These are phyloP conservation scores for Xyrichtys novacula DNA, from an alignment of 2,797 vertebrate species.

Conservation along the genomic window DNA sequence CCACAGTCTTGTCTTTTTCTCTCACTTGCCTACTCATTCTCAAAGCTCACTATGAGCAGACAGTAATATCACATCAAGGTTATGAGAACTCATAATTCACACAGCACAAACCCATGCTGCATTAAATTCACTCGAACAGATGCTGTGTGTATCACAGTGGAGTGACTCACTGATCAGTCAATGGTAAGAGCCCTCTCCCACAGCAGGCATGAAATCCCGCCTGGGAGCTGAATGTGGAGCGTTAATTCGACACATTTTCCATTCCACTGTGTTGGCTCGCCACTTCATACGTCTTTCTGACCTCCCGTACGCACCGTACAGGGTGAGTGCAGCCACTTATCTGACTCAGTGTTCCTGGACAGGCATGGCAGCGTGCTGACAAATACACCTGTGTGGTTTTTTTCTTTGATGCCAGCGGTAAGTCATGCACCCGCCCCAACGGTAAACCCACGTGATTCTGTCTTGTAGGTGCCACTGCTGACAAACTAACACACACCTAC, in stretches of 20 bases:
- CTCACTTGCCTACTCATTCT: conserved; percentile 30
- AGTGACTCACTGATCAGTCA: conserved; percentile 80
- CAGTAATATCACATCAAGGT: conserved; percentile 58
- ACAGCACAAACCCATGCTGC: conserved; percentile 63
- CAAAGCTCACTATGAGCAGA: conserved; percentile 48
- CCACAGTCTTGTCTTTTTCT: conserved; percentile 12
- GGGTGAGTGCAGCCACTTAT: conserved; percentile 68
- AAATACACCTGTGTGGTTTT: conserved; percentile 53
- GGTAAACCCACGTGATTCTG: conserved; percentile 52
- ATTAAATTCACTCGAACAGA: conserved; percentile 72
- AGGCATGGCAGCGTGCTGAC: conserved; percentile 55
- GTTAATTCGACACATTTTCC: conserved; percentile 68
- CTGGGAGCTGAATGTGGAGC: conserved; percentile 68
- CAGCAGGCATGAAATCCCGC: conserved; percentile 73
- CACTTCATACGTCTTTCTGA: conserved; percentile 68
- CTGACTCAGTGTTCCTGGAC: conserved; percentile 75
- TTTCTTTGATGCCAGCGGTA: conserved; percentile 48
- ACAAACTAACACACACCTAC: conserved; percentile 73
- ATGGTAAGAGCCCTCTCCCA: conserved; percentile 72
- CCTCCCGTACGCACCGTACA: conserved; percentile 63
- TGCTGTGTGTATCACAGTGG: conserved; percentile 73
- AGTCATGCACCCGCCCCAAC: conserved; percentile 63
- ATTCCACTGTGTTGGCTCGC: conserved; percentile 59
- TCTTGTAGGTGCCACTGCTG: conserved; percentile 70
- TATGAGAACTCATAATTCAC: conserved; percentile 70